These are phyloP conservation scores for Thamnaconus septentrionalis DNA, from an alignment of 2,113 vertebrate species.

Conservation along the genomic window DNA sequence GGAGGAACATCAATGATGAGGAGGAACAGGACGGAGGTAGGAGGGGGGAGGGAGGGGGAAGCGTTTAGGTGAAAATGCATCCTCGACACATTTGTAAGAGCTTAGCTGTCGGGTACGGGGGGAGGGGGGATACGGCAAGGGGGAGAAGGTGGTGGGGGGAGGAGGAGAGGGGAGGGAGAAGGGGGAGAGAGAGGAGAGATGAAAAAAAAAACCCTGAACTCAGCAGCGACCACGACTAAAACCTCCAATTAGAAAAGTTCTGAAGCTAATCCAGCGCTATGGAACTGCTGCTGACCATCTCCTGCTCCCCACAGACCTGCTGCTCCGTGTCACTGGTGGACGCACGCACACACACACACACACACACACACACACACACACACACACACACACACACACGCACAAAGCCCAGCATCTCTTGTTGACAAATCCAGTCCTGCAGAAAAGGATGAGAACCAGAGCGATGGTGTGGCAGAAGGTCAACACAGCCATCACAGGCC, in stretches of 20 bases:
- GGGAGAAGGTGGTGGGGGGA: conserved; percentile 32
- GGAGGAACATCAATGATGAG: conserved; percentile 22
- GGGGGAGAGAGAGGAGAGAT: neutral
- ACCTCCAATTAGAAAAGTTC: conserved; percentile 73
- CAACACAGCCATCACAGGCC: conserved; percentile 22
- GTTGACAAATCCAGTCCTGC: conserved; percentile 36
- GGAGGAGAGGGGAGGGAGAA: conserved; percentile 12
- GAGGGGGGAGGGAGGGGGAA: conserved; percentile 38
- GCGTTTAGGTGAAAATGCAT: conserved; percentile 81
- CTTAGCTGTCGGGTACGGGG: conserved; percentile 64
- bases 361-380: no score
- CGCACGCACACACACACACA: no score
- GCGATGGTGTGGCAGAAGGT: conserved; percentile 31
- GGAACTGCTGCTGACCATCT: conserved; percentile 60
- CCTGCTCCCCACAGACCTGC: conserved; percentile 12
- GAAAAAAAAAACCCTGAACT: conserved; percentile 80
- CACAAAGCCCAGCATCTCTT: conserved; percentile 4
- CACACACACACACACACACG: no score
- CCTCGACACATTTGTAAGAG: conserved; percentile 85
- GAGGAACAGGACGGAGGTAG: conserved; percentile 9
- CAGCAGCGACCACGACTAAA: conserved; percentile 79
- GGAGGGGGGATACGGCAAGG: conserved; percentile 31
- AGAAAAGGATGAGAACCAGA: conserved; percentile 25
- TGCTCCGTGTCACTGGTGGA: conserved; percentile 1
- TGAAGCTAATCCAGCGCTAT: conserved; percentile 60